These are phyloP conservation scores for Empidonax alnorum DNA, from an alignment of 2,113 vertebrate species.

Conservation along the genomic window DNA sequence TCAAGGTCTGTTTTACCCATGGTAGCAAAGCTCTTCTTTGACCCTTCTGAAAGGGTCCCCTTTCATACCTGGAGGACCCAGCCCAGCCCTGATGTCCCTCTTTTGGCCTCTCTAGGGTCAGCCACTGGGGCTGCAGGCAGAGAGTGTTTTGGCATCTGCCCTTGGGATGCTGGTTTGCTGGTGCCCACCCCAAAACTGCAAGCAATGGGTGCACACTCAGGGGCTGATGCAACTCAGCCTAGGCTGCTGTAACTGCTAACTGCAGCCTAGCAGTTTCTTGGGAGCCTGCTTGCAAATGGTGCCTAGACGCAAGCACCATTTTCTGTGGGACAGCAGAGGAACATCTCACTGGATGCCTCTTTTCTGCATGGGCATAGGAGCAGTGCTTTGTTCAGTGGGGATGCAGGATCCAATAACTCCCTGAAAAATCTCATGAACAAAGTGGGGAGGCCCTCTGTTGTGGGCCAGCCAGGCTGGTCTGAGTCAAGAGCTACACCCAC, in stretches of 20 bases:
- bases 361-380: not conserved
- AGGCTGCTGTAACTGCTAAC: not conserved
- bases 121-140: not conserved
- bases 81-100: not conserved
- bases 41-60: too few species aligned
- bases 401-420: not conserved
- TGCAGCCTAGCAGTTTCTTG: not conserved
- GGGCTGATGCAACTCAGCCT: not conserved
- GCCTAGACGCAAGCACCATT: rapidly evolving
- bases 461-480: not conserved
- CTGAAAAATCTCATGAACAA: not conserved
- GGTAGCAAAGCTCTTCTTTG: not conserved
- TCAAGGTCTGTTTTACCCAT: not conserved
- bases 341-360: rapidly evolving
- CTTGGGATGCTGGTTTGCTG: not conserved
- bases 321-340: not conserved
- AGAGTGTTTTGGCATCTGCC: not conserved
- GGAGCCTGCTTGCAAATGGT: rapidly evolving
- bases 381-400: not conserved
- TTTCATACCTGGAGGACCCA: not conserved
- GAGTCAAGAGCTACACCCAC: not conserved
- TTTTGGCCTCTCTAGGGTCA: not conserved
- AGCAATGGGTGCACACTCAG: rapidly evolving
- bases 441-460: rapidly evolving
- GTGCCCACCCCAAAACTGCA: not conserved